These are phyloP conservation scores for Penelope pileata DNA, from an alignment of 2,113 vertebrate species.

Conservation along the genomic window DNA sequence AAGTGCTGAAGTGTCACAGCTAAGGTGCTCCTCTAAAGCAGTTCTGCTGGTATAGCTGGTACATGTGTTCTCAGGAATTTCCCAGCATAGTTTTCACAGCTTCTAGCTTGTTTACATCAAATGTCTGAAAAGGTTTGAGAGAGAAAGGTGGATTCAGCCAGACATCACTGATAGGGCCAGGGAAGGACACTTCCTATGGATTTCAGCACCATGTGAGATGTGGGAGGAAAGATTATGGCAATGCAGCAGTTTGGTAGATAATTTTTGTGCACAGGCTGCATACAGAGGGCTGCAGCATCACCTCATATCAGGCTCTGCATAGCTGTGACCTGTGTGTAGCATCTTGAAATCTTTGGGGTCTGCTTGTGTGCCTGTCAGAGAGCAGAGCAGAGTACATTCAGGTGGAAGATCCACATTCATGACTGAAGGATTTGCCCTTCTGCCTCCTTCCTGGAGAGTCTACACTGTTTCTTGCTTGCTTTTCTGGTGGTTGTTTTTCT, in stretches of 20 bases:
- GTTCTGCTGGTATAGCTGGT: background rate
- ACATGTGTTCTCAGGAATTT: background rate
- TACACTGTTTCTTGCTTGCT: background rate
- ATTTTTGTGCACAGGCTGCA: background rate
- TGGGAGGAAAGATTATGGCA: background rate
- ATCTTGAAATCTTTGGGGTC: background rate
- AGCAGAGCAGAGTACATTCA: background rate
- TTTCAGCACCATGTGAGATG: too few relatives aligned
- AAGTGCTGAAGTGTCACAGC: background rate
- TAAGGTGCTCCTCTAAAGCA: background rate
- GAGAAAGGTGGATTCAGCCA: background rate
- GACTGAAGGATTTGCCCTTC: background rate
- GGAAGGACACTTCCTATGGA: background rate
- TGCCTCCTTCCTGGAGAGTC: background rate
- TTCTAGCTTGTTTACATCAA: background rate
- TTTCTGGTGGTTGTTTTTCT: background rate
- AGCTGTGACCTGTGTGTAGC: background rate
- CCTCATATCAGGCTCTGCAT: background rate
- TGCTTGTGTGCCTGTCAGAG: background rate
- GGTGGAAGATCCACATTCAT: background rate
- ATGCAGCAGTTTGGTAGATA: rapidly evolving
- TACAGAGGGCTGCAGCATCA: background rate
- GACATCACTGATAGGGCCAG: background rate
- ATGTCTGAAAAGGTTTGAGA: background rate
- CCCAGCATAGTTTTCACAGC: background rate